Evolutionary conservation across 1,140 invertebrate species (phyloP), one percentile per base, ranked within the genome.

Genomic region (Onthophagus taurus): DNA sequence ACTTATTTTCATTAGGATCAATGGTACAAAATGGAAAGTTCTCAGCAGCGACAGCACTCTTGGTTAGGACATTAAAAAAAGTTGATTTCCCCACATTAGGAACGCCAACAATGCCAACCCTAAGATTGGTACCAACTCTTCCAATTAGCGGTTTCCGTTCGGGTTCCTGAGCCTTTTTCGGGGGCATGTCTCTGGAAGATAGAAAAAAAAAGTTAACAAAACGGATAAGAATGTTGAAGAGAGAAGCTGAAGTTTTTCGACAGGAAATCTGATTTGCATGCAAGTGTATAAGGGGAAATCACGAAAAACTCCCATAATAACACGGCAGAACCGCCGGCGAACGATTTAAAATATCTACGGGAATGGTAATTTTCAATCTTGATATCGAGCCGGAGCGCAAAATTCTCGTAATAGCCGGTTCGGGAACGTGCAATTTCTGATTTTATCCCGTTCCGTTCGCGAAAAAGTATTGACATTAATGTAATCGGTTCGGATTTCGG

Each of bases 11-110:
- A 91, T 99, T 99, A 16, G 97, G 97, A 74, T 99, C 94, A 61
- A 99, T 99, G 60, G 97, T 99, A 74, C 97, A 99, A 72, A 99
- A 99, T 4, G 97, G 96, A 68, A 98, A 97, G 63, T 99, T 98
- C 71, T 98, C 90, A 42, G 96, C 93, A 42, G 91, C 80, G 7
- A 90, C 95, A 59, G 89, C 82, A 64, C 90, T 96, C 65, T 97
- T 93, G 12, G 94, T 98, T 21, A 99, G 67, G 1, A 99, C 93
- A 71, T 99, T 99, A 74, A 99, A 99, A 70, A 99, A 99, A 30
- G 97, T 98, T 4, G 93, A 97, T 71, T 99, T 99, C 43, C 94
- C 94, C 52, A 97, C 94, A 75, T 97, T 97, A 4, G 89, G 89
- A 26, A 97, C 76, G 16, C 92, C 94, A 51, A 97, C 92, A 54